Evolutionary conservation across 2,113 vertebrate genomes (phyloP), one percentile per base, ranked within the genome.

Genomic region (Poeciliopsis occidentalis): DNA sequence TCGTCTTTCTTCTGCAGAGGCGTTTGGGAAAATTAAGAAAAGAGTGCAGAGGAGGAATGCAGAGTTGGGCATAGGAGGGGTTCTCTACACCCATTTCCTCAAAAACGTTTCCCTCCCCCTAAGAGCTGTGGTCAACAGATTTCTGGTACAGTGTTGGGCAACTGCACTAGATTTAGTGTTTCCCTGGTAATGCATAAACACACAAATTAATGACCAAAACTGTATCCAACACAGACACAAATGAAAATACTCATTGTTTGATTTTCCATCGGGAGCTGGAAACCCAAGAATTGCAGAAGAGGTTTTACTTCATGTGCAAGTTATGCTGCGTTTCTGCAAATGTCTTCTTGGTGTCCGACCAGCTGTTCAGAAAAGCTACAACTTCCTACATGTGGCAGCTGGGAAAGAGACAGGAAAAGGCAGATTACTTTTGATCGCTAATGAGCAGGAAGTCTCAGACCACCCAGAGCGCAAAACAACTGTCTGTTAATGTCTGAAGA

Each of bases 81-180:
- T 86, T 64, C 71, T 81, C 64, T 61, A 90, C 88, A 85, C 88
- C 85, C 92, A 92, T 90, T 95, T 94, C 90, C 92, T 91, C 84
- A 73, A 51, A 57, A 85, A 84, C 44, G 63, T 41, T 76, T 66
- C 81, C 69, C 86, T 85, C 88, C 89, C 82, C 63, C 73, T 89
- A 39, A 86, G 88, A 85, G 67, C 63, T 83, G 71, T 67, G 81
- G 84, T 81, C 69, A 57, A 57, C 51, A 57, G 22, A 57, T 57
- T 57, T 57, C 51, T 57, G 51, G 51, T n/a, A n/a, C 51, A 3
- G 24, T 57, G 51, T 64, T 62, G 76, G 85, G 86, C 79, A 67
- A 31, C 67, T 82, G 47, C 57, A 86, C 76, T 87, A 84, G 81
- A 86, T 89, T 84, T 61, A 73, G 63, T 78, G 88, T 67, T 82